These are phyloP conservation scores for Eulimnadia texana DNA, from an alignment of 1,140 invertebrate species.

Conservation along the genomic window DNA sequence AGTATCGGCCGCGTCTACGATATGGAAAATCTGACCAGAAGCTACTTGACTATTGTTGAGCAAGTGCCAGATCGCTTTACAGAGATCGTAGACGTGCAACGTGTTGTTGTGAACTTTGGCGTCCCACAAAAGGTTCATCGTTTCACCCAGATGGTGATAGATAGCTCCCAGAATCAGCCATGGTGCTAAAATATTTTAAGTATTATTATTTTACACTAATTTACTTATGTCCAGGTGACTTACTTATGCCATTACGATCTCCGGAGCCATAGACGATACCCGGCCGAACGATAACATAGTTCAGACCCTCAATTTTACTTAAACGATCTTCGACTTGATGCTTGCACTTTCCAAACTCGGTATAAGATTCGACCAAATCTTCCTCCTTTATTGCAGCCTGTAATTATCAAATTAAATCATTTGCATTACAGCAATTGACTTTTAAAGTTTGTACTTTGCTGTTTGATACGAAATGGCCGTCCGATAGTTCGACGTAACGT, in stretches of 20 bases:
- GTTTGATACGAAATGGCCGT: constrained; percentile 35
- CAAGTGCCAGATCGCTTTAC: constrained; percentile 57
- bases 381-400: constrained; percentile 59
- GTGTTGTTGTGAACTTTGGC: constrained; percentile 66
- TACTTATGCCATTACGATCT: constrained; percentile 66
- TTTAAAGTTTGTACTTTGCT: constrained; percentile 21
- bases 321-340: constrained; percentile 65
- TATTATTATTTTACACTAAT: not conserved
- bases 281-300: constrained; percentile 64
- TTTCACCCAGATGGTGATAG: constrained; percentile 72
- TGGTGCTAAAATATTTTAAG: constrained; percentile 42
- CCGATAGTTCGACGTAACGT: constrained; percentile 65
- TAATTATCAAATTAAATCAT: constrained; percentile 19
- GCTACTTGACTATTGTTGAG: constrained; percentile 33
- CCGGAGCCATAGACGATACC: constrained; percentile 73
- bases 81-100: constrained; percentile 68
- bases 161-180: constrained; percentile 69
- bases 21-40: constrained; percentile 52
- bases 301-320: constrained; percentile 45
- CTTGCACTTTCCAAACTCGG: constrained; percentile 66
- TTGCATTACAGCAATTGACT: not conserved
- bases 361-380: constrained; percentile 61
- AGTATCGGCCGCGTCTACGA: constrained; percentile 64
- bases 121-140: constrained; percentile 79
- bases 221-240: constrained; percentile 25